Base-by-base conservation (phyloP, 2,113 vertebrate species). In the Microtus oregoni region DNA sequence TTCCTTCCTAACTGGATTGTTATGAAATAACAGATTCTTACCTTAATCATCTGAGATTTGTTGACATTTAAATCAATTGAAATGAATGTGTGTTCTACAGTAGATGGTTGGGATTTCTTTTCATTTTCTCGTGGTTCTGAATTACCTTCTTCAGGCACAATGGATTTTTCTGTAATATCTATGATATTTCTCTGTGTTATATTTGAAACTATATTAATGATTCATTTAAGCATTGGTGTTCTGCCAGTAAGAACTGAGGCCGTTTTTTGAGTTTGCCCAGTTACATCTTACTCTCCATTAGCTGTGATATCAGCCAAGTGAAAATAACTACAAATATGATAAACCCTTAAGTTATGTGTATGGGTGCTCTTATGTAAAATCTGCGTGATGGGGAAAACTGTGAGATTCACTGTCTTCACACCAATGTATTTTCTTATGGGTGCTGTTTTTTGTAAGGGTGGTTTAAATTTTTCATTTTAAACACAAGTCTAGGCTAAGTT, bases 31-130 rank as follows among this genome's bases (percentile, higher is more conserved):
- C 13, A 47, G 6, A 87, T 50, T 86, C 7, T 82, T 82, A 68
- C 55, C 52, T 78, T 86, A 67, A 67, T 86, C 61, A 50, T 50
- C 83, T 91, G n/a, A 88, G 15, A 91, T 67, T 73, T 91, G 28
- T 65, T 85, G 28, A 94, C 28, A 92, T 72, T 55, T 85, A 78
- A 91, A 47, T 83, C 7, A 11, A 82, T 82, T 76, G 22, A 75
- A 89, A 83, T 88, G 61, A 96, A 63, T 72, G 13, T 55, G 2
- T 83, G 35, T 72, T 92, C 12, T 89, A 38, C 2, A 44, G 2
- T 63, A 70, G 38, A 76, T 96, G 28, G 17, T 5, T 61, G 6
- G 0, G 3, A 82, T 15, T 90, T 67, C 44, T 86, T 6, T 32
- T 28, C 12, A 85, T 72, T 55, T 17, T 19, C 7, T 94, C 10